Evolutionary conservation across 2,113 vertebrate species (phyloP).

Genomic region (Nicator chloris): DNA sequence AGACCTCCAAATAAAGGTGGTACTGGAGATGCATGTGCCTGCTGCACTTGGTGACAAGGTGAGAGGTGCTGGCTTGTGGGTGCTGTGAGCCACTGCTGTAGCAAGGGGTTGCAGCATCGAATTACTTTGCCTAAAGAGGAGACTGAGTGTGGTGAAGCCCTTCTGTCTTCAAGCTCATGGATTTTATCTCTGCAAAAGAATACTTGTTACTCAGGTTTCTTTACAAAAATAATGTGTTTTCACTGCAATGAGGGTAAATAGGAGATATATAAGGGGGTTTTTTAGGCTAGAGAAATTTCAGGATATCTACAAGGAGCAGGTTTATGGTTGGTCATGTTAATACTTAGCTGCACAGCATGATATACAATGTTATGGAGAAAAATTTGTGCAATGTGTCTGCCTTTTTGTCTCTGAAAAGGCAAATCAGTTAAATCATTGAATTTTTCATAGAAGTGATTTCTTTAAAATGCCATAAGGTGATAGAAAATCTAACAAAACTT

Average conservation of each 20-base stretch:
- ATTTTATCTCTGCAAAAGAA: not conserved
- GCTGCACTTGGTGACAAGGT: not conserved
- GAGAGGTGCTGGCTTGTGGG: not conserved
- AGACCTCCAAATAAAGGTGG: not conserved
- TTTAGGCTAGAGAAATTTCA: not conserved
- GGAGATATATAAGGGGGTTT: not conserved
- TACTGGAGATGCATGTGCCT: not conserved
- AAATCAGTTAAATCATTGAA: not conserved
- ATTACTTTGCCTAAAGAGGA: not conserved
- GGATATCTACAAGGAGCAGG: not conserved
- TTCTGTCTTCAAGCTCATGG: not conserved
- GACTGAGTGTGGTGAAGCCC: not conserved
- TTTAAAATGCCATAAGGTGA: not conserved
- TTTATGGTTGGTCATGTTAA: not conserved
- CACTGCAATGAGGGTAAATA: not conserved
- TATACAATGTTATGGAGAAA: not conserved
- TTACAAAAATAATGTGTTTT: not conserved
- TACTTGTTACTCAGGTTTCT: not conserved
- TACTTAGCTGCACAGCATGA: not conserved
- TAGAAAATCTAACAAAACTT: constrained; percentile 7
- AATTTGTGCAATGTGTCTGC: not conserved
- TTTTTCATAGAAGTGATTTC: not conserved
- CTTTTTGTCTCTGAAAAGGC: not conserved
- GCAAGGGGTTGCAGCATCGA: not conserved
- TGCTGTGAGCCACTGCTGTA: not conserved